Conservation (phyloP, 2,797 vertebrate species). For the Gephyroberyx darwinii region DNA sequence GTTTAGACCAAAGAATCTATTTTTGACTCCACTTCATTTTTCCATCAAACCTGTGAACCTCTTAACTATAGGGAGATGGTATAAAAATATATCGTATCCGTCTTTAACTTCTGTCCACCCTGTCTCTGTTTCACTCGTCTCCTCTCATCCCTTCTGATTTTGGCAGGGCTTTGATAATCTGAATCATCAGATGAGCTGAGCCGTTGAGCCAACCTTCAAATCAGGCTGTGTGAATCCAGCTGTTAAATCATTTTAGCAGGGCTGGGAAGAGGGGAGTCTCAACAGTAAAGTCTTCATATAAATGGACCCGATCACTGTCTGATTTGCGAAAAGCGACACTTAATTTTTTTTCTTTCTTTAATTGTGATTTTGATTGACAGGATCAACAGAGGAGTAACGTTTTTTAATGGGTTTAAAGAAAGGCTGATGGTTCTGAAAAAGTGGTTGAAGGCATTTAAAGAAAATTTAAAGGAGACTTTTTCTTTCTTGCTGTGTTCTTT, state of each 20-base stretch:
- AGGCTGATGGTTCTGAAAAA: background rate
- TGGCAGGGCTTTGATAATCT: slow-evolving; percentile 66
- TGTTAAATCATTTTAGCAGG: slow-evolving; percentile 52
- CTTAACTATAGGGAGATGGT: slow-evolving; percentile 19
- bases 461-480: background rate
- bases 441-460: background rate
- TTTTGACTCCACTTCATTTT: slow-evolving; percentile 40
- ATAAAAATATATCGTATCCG: slow-evolving; percentile 64
- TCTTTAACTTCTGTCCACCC: slow-evolving; percentile 36
- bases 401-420: background rate
- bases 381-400: background rate
- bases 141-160: slow-evolving; percentile 51
- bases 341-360: no score
- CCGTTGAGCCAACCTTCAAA: slow-evolving; percentile 52
- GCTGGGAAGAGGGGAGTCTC: slow-evolving; percentile 25
- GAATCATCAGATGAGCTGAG: slow-evolving; percentile 63
- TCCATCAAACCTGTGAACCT: slow-evolving; percentile 52
- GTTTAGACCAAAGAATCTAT: slow-evolving; percentile 63
- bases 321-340: slow-evolving; percentile 26
- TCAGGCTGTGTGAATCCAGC: slow-evolving; percentile 40
- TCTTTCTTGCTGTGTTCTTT: background rate
- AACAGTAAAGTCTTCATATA: slow-evolving; percentile 19
- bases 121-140: slow-evolving; percentile 29
- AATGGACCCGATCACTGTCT: slow-evolving; percentile 14
- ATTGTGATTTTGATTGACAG: background rate